Evolutionary conservation across 2,113 vertebrate genomes (phyloP), one percentile per base, ranked within the genome.

Genomic region (Ahaetulla prasina): DNA sequence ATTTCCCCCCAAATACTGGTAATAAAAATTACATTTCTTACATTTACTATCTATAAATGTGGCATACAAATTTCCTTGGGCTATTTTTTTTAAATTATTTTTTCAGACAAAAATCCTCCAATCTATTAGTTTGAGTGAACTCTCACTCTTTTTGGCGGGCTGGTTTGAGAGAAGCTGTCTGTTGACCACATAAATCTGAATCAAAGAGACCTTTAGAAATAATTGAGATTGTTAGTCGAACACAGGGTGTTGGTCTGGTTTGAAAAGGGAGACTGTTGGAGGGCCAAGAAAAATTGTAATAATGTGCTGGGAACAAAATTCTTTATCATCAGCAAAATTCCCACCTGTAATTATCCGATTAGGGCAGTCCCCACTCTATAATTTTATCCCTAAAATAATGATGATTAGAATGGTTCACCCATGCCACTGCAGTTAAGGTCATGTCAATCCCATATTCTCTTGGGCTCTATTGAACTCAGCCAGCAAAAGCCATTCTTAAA

Each of bases 301-400:
- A 53, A 87, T 54, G 60, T 50, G 27, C 90, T 86, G 55, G 22
- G 90, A 89, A 68, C 35, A 57, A 68, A 89, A 89, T 89, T 87
- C 90, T 91, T 43, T 93, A 90, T 93, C 80, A 87, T 91, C 87
- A 91, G 87, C 63, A 22, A 49, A 91, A 85, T 85, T 54, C 90
- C 74, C 93, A 87, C 90, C 87, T 89, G 80, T 91, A 89, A 93
- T 93, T 93, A 89, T 91, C 93, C 87, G 74, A 93, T 91, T 91
- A 89, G 39, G 90, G 35, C 74, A 93, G 47, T 91, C 35, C 25
- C 90, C 90, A 74, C 90, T 89, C 39, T 89, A 35, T 91, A 91
- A 93, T 93, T 91, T 89, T 50, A 88, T 80, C 39, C 89, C 85
- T 45, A 25, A 93, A 93, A 88, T 91, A 91, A 91, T 93, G 89